These are phyloP conservation scores for Ommatoiulus sabulosus DNA, from an alignment of 2,888 invertebrate species.

Conservation along the genomic window DNA sequence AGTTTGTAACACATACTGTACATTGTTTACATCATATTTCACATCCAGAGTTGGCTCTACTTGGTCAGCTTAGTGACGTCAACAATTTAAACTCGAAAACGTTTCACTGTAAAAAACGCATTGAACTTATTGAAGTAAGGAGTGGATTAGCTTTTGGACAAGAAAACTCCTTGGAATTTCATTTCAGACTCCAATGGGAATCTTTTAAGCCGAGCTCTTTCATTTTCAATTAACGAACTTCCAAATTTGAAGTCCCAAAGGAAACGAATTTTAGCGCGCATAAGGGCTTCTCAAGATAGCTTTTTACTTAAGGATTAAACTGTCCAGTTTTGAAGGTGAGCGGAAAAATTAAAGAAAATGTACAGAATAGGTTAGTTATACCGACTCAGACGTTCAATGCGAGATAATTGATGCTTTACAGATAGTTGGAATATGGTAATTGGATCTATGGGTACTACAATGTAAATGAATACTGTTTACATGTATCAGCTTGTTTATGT, in stretches of 20 bases:
- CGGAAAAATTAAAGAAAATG: too few species aligned
- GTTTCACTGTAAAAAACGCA: not conserved
- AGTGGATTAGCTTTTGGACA: not conserved
- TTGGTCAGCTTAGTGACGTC: conserved; percentile 5
- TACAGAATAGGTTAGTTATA: too few species aligned
- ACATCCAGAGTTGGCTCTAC: not conserved
- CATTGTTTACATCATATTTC: not conserved
- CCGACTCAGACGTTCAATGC: too few species aligned
- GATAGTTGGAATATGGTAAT: too few species aligned
- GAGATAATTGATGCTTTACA: too few species aligned
- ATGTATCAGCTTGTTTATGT: too few species aligned
- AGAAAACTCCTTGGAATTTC: not conserved
- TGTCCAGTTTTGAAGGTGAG: not conserved
- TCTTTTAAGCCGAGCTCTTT: not conserved
- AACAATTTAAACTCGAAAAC: not conserved
- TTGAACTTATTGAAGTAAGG: not conserved
- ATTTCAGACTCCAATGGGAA: not conserved
- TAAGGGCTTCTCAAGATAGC: not conserved
- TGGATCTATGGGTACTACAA: too few species aligned
- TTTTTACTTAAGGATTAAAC: not conserved
- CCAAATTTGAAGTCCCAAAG: not conserved
- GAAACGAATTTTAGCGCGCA: not conserved
- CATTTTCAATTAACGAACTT: not conserved
- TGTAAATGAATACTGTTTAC: too few species aligned
- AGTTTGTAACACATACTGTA: not conserved